Evolutionary conservation across 2,113 vertebrate genomes (phyloP), one percentile per base, ranked within the genome.

Genomic region (Clarias magur): DNA sequence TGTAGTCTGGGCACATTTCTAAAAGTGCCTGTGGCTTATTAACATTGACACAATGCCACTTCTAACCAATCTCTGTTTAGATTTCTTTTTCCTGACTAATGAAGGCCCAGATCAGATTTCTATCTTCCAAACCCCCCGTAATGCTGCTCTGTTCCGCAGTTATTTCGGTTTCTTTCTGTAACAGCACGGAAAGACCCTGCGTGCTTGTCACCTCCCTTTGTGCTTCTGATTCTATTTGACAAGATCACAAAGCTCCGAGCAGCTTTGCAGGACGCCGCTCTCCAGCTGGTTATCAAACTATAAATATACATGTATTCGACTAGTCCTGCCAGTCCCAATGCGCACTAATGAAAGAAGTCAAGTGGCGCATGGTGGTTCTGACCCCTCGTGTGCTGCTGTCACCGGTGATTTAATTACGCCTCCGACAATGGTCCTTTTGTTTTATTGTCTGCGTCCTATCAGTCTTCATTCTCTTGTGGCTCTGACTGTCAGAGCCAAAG

Each of bases 221-320:
- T 75, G 90, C 70, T 83, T 90, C 87, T 85, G 87, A 92, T 89
- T 90, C 86, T 57, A 90, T 89, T 89, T 93, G 91, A 93, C 88
- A 78, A 38, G 53, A 91, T 89, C 76, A 21, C 85, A 89, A 72
- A 27, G 59, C 88, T 91, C 88, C 82, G n/a, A 80, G 92, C 73
- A 30, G 85, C 90, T 93, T 93, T 86, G 88, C 93, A 92, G 92
- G 90, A 83, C 91, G 89, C 72, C 48, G 83, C 89, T 94, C 93
- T 92, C 92, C 93, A 95, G 94, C 94, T 95, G 95, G 89, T 94
- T 94, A 94, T 94, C 94, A 93, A 88, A 91, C 93, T 95, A 95
- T 95, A 95, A 94, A 95, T 95, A 95, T 86, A 86, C 88, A 87
- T 91, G 85, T 91, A 92, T 92, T 93, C 93, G 93, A 91, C 90